phyloP scores from a whole-genome alignment of 2,113 vertebrate genomes.

The Otus sunia region DNA sequence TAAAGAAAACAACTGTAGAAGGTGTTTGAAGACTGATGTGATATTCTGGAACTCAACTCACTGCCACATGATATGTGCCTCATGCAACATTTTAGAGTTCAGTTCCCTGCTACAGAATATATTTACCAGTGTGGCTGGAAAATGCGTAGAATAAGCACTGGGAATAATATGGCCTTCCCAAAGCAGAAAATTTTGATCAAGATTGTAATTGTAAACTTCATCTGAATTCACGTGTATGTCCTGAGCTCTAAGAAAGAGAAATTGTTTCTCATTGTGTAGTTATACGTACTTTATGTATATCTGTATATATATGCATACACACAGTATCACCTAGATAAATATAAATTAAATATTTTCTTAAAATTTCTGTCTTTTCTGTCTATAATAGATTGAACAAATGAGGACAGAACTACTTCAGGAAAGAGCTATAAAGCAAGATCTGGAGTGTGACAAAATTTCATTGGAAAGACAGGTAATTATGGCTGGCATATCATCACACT shows the following conservation, averaged over 20 bases:
- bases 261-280: background rate
- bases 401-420: slow-evolving; percentile 94
- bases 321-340: background rate
- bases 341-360: background rate
- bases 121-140: background rate
- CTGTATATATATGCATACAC: too few relatives aligned
- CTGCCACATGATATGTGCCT: background rate
- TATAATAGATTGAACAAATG: slow-evolving; percentile 92
- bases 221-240: background rate
- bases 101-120: background rate
- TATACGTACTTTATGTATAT: background rate
- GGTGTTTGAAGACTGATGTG: background rate
- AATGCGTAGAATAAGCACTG: background rate
- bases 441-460: slow-evolving; percentile 97
- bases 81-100: background rate
- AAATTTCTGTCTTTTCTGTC: slow-evolving; percentile 7
- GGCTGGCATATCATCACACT: background rate
- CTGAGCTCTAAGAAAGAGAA: background rate
- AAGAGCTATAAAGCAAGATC: slow-evolving; percentile 87
- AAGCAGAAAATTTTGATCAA: background rate
- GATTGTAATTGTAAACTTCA: background rate
- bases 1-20: background rate
- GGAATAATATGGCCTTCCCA: background rate
- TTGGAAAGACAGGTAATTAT: slow-evolving; percentile 93
- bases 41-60: background rate